Percentiles rank a stretch among this genome's conserved stretches.
Conservation (phyloP, 2,888 invertebrate genomes). For the Alviniconcha strummeri region DNA sequence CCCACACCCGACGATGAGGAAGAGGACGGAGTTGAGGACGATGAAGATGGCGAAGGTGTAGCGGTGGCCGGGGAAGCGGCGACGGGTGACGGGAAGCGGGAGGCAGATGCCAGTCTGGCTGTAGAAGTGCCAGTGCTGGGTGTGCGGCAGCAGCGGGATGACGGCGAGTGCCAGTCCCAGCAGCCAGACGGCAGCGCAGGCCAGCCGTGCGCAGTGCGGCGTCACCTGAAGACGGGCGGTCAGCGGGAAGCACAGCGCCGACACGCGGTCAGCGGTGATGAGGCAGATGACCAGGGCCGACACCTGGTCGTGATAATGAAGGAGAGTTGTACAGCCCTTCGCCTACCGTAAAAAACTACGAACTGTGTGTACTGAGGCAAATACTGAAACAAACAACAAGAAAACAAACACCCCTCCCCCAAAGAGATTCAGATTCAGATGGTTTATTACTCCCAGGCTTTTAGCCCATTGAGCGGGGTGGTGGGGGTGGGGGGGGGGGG, state of each 20-base stretch:
- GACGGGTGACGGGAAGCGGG: background rate
- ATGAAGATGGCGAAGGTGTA: slow-evolving; percentile 59
- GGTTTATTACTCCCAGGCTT: no score
- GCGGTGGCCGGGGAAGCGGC: background rate
- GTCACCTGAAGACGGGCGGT: background rate
- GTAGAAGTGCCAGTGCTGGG: slow-evolving; percentile 5
- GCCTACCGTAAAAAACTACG: no score
- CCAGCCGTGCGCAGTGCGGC: background rate
- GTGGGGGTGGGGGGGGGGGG: no score
- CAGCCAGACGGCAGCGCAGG: background rate
- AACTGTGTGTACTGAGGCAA: no score
- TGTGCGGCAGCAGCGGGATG: background rate
- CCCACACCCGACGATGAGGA: slow-evolving; percentile 64
- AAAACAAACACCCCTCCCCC: no score
- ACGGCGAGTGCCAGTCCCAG: background rate
- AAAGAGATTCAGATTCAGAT: no score
- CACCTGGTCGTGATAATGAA: background rate
- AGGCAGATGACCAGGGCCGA: background rate
- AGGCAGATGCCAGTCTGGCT: slow-evolving; percentile 17
- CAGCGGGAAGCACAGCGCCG: background rate
- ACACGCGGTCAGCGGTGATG: background rate
- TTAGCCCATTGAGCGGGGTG: no score
- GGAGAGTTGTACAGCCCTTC: no score
- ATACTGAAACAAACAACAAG: no score
- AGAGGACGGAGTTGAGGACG: slow-evolving; percentile 63